Evolutionary conservation across 2,888 invertebrate species (phyloP).

Genomic region (Marronus borbonicus): DNA sequence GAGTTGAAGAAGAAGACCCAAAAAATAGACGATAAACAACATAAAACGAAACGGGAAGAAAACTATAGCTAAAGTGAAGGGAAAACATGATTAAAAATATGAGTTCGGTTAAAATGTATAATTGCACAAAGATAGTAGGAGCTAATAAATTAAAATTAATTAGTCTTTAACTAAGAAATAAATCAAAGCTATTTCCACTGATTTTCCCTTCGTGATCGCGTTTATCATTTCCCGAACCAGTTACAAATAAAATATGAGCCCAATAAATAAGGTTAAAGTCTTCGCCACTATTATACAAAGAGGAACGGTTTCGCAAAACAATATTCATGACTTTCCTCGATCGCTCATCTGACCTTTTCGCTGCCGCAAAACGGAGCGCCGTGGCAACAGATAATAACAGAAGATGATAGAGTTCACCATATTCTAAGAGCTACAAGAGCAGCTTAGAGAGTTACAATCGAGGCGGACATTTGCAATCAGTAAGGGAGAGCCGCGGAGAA

Average conservation of each 20-base stretch:
- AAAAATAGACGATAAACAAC: no score
- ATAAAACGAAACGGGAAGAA: no score
- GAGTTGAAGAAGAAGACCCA: no score
- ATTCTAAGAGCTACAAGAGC: constrained; percentile 11
- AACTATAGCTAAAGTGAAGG: no score
- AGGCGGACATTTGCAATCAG: not conserved
- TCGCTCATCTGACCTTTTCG: constrained; percentile 18
- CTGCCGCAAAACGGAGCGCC: not conserved
- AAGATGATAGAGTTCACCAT: constrained; percentile 32
- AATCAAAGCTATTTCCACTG: no score
- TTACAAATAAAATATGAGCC: no score
- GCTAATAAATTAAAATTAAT: no score
- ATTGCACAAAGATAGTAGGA: no score
- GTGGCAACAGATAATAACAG: constrained; percentile 26
- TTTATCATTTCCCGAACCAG: not conserved
- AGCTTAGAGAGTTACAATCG: constrained; percentile 15
- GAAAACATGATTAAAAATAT: no score
- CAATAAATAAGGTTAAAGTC: not conserved
- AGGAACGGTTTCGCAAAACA: constrained; percentile 7
- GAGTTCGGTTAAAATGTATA: no score
- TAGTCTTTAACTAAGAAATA: no score
- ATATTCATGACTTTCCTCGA: constrained; percentile 12
- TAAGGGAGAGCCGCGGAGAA: not conserved
- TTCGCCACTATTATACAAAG: not conserved
- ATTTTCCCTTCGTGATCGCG: no score